Base-by-base conservation (phyloP, 1,140 invertebrate species). In the Drosophila prosaltans region DNA sequence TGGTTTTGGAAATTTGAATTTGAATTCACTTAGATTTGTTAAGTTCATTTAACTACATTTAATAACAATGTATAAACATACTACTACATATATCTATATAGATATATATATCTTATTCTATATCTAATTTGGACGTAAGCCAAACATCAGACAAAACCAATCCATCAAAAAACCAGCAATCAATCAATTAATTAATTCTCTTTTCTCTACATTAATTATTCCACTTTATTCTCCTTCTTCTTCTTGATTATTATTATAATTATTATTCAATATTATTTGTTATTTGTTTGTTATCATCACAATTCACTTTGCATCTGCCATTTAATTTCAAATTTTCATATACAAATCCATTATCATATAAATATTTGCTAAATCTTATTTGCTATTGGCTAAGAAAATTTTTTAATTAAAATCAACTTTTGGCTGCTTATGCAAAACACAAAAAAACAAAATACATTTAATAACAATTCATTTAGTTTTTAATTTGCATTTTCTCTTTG, bases 281-380 rank as follows among this genome's bases (percentile, higher is more conserved):
- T 69, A 72, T 2, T 61, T 69, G 58, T 41, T 80, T 71, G 57
- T 62, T 81, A 80, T 86, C 83, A 91, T 91, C 90, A 91, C 90
- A 91, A 91, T 91, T 91, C 90, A 91, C 90, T 91, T 88, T 91
- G 90, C 90, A 91, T 91, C 75, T 86, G 83, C 90, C 80, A 55
- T 80, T 71, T 69, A 28, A 10, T 63, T 69, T 69, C 74, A 68
- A 16, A 16, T 16, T 74, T 74, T 72, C 81, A 85, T 85, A 72
- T 85, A 85, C 81, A 85, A 72, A 67, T 74, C 67, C 66, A 41
- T 67, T 72, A 61, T 10, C 57, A 54, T 65, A 48, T 51, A 24
- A 48, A 48, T 48, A 48, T 51, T 8, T 8, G 45, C 45, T 78
- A 78, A 82, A 65, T 78, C 71, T 64, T 82, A 82, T 59, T 69